These are phyloP conservation scores for Nemurella pictetii DNA, from an alignment of 2,888 invertebrate species.

Conservation along the genomic window DNA sequence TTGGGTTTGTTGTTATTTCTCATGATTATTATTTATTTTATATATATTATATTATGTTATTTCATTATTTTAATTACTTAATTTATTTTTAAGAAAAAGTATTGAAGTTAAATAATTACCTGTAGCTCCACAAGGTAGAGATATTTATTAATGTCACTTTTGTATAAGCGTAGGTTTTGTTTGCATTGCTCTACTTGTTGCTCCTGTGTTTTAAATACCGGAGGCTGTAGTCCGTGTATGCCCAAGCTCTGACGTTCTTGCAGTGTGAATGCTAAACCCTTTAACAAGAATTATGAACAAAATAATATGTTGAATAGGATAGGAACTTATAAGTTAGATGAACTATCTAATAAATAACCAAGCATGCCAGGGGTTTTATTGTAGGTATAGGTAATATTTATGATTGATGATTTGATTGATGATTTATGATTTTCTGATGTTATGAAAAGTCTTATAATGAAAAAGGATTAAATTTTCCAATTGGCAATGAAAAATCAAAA, in stretches of 20 bases:
- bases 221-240: slow-evolving; percentile 95
- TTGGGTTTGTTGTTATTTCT: no score
- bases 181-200: slow-evolving; percentile 90
- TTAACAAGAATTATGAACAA: slow-evolving; percentile 44
- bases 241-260: slow-evolving; percentile 94
- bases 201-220: slow-evolving; percentile 90
- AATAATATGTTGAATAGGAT: background rate
- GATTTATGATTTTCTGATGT: background rate
- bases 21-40: no score
- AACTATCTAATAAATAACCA: no score
- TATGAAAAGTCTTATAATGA: background rate
- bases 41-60: no score
- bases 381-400: background rate
- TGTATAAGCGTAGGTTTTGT: slow-evolving; percentile 86
- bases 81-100: no score
- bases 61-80: no score
- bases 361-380: no score
- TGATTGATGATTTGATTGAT: background rate
- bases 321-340: no score
- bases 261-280: slow-evolving; percentile 95
- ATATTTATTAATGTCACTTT: slow-evolving; percentile 93
- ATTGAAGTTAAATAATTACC: slow-evolving; percentile 56
- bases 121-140: slow-evolving; percentile 91
- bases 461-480: no score
- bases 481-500: no score